These are phyloP conservation scores for Chaetodon trifascialis DNA, from an alignment of 2,113 vertebrate genomes.

Conservation along the genomic window DNA sequence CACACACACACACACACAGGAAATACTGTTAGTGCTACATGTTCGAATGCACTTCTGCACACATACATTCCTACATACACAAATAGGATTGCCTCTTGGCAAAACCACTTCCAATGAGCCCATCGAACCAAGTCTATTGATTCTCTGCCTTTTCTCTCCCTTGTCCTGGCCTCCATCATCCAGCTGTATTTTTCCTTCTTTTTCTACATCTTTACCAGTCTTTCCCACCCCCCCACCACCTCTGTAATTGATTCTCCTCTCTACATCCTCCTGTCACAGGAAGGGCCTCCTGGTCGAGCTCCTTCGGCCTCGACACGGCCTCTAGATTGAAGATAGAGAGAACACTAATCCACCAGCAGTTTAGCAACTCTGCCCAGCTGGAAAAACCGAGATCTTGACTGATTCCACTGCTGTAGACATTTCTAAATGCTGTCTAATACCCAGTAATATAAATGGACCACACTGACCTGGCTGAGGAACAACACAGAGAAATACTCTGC, in stretches of 20 bases:
- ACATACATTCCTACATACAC: constrained; percentile 8
- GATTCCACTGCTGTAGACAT: background rate
- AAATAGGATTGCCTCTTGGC: constrained; percentile 23
- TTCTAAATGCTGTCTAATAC: background rate
- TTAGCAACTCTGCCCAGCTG: background rate
- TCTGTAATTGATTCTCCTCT: constrained; percentile 62
- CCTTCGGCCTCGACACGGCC: constrained; percentile 26
- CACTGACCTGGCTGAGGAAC: background rate
- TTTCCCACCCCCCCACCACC: background rate
- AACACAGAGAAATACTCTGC: background rate
- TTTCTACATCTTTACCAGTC: constrained; percentile 20
- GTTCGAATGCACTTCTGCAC: background rate
- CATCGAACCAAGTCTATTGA: constrained; percentile 58
- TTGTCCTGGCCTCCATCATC: constrained; percentile 8
- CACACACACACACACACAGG: constrained; percentile 13
- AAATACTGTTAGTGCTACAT: background rate
- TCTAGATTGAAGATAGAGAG: constrained; percentile 14
- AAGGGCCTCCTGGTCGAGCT: constrained; percentile 10
- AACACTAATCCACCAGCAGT: constrained; percentile 6
- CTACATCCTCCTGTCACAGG: constrained; percentile 41
- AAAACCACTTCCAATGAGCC: constrained; percentile 34
- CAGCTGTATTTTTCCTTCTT: constrained; percentile 22
- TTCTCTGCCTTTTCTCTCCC: constrained; percentile 37
- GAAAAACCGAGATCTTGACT: background rate
- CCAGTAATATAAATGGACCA: background rate